These are phyloP conservation scores for Halyomorpha halys DNA, from an alignment of 1,140 invertebrate species.

Conservation along the genomic window DNA sequence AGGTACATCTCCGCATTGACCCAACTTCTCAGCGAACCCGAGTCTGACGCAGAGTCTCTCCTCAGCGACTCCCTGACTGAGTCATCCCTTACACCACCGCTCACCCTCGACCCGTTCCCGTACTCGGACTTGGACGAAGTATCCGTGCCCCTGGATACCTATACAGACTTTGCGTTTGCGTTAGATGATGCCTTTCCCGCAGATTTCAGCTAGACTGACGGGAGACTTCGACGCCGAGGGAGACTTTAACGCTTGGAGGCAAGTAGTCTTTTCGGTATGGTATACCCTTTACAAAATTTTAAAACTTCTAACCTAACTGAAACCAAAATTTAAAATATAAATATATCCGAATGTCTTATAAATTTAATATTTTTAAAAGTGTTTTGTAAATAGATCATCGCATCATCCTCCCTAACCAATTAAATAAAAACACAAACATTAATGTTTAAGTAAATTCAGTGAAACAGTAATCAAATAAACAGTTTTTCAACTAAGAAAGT, in stretches of 20 bases:
- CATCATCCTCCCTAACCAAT: no score
- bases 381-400: no score
- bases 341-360: no score
- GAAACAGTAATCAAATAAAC: no score
- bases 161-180: conserved; percentile 6
- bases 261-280: no score
- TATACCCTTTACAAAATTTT: no score
- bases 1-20: conserved; percentile 68
- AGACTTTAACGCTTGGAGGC: not conserved
- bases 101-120: conserved; percentile 2
- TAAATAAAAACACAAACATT: no score
- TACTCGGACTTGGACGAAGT: conserved; percentile 14
- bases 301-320: no score
- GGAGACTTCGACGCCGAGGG: conserved; percentile 1
- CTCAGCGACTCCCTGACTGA: conserved; percentile 12
- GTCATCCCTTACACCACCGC: conserved; percentile 3
- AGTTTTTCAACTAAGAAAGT: no score
- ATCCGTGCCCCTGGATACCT: conserved; percentile 10
- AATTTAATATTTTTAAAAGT: no score
- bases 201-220: conserved; percentile 9
- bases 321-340: no score
- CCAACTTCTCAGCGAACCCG: conserved; percentile 34
- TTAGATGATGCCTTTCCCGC: conserved; percentile 7
- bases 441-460: no score
- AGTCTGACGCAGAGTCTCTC: conserved; percentile 28